Percentiles rank a stretch among this genome's conserved stretches.
phyloP scores from a whole-genome alignment of 2,888 invertebrate genomes.

The Zaprionus obscuricornis region DNA sequence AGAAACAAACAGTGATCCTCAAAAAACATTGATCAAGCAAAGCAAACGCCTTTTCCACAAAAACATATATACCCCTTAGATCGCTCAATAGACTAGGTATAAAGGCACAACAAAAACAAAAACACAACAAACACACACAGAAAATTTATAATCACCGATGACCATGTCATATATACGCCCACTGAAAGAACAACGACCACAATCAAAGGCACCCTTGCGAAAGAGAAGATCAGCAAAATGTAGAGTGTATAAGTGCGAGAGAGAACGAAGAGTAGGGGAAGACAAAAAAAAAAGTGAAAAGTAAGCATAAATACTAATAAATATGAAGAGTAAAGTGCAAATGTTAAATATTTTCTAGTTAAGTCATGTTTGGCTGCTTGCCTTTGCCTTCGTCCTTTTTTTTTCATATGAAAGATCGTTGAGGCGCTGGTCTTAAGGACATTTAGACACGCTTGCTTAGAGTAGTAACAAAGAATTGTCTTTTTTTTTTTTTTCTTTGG shows the following conservation, averaged over 20 bases:
- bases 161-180: slow-evolving; percentile 78
- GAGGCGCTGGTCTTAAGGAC: slow-evolving; percentile 5
- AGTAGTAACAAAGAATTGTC: slow-evolving; percentile 14
- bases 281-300: slow-evolving; percentile 18
- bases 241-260: not conserved
- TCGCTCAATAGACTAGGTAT: too few relatives aligned
- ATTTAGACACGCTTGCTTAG: slow-evolving; percentile 60
- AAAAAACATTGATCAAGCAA: too few relatives aligned
- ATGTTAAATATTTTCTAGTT: slow-evolving; percentile 66
- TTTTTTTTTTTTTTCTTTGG: too few relatives aligned
- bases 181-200: slow-evolving; percentile 39
- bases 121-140: slow-evolving; percentile 34
- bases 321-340: slow-evolving; percentile 51
- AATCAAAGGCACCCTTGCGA: not conserved
- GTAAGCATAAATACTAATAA: slow-evolving; percentile 44
- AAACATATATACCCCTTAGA: too few relatives aligned
- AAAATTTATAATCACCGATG: slow-evolving; percentile 77
- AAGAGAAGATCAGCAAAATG: slow-evolving; percentile 12
- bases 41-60: too few relatives aligned
- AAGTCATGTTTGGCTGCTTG: slow-evolving; percentile 57
- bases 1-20: slow-evolving; percentile 19
- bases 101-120: slow-evolving; percentile 17
- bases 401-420: slow-evolving; percentile 8
- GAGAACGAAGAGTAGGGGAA: not conserved
- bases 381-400: slow-evolving; percentile 8